Conservation (phyloP, 2,888 invertebrate species). For the Agrochola litura region DNA sequence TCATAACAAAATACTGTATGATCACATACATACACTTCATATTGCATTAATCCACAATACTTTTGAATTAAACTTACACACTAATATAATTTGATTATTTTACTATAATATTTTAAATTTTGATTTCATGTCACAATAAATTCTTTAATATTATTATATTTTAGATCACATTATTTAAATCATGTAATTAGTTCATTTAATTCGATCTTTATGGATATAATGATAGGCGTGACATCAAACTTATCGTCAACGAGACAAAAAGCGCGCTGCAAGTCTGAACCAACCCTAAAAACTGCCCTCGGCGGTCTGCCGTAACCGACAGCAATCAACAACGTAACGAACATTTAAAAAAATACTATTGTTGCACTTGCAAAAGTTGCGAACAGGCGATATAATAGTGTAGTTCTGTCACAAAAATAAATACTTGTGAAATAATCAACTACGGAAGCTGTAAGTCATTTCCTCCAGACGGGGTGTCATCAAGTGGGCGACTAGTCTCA, state of each 20-base stretch:
- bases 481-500: background rate
- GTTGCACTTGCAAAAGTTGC: background rate
- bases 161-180: constrained; percentile 34
- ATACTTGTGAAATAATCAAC: constrained; percentile 13
- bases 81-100: constrained; percentile 35
- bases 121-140: constrained; percentile 30
- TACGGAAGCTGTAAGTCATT: background rate
- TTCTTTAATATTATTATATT: constrained; percentile 27
- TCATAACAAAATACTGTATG: constrained; percentile 29
- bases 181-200: constrained; percentile 11
- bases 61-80: constrained; percentile 14
- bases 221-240: background rate
- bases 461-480: background rate
- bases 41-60: constrained; percentile 27
- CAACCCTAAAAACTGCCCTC: background rate
- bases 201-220: constrained; percentile 12
- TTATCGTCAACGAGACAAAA: background rate
- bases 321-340: background rate
- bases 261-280: background rate
- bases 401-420: constrained; percentile 8
- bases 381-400: background rate
- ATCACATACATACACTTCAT: constrained; percentile 30
- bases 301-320: background rate
- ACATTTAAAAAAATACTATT: background rate
- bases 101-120: constrained; percentile 18